Evolutionary conservation across 2,888 invertebrate genomes (phyloP), one percentile per base, ranked within the genome.

Genomic region (Plagiodera versicolora): DNA sequence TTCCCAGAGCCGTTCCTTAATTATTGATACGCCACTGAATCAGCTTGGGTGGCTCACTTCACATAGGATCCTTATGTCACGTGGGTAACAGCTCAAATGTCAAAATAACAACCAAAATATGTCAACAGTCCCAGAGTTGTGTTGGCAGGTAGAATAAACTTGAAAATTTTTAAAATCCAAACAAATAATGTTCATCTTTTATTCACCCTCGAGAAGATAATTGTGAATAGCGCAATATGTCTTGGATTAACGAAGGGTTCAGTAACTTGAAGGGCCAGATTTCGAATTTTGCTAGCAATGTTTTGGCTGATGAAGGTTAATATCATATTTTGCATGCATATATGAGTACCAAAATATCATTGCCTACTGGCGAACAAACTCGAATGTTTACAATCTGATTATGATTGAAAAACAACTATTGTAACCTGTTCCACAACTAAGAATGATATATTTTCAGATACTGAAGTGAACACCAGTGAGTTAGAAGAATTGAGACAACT

Each of bases 201-300:
- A 9, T 53, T n/a, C 11, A 19, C 17, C 32, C 5, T 8, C 1
- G 19, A 28, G 28, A 53, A 44, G 3, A 3, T 11, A 2, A 14
- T n/a, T 39, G 14, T 39, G 14, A 50, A 32, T 39, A 18, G 39
- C 3, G 9, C 6, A 60, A 77, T 72, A 89, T 89, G 88, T 85
- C 89, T 79, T 89, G 89, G 89, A 82, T 89, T 46, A 89, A 89
- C 78, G 83, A 86, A 72, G 86, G 86, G 81, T 81, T 87, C 69
- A 86, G 80, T 76, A 87, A 84, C 80, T 81, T 95, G 68, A 94
- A 93, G 80, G 95, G 94, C 69, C 95, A 95, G 83, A 86, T 95
- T 74, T 87, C 89, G 32, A 94, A 86, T 82, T 90, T 95, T 74
- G 94, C 95, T 61, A 91, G 91, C 78, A 94, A 94, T 81, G 94